Base-by-base conservation (phyloP, 2,888 invertebrate species). In the Eledona agricola region DNA sequence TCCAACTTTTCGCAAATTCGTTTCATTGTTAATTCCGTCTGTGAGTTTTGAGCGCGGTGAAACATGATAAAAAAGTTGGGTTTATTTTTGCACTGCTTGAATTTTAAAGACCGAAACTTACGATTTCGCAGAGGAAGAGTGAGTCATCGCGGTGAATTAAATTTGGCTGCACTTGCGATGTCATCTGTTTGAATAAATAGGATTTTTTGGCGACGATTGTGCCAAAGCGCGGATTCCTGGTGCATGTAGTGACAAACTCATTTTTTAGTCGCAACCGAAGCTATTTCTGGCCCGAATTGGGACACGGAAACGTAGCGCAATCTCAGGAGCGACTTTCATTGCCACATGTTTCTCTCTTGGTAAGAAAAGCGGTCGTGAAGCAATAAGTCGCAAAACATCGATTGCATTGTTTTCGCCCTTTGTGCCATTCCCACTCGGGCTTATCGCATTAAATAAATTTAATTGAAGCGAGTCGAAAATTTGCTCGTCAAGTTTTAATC, bases 21-120 rank as follows among this genome's bases (percentile, higher is more conserved):
- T 55, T 55, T 55, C 55, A 55, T 51, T 55, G 55, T 55, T 55
- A 51, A 51, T 55, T 51, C 51, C 35, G 45, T 38, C 32, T 43
- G 49, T 42, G 51, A 35, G 37, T 3, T 40, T 37, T 25, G 31
- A 12, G 29, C 29, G 11, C 17, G 43, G 35, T 45, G 6, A 35
- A 45, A 29, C 29, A 51, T 40, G 35, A 25, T 20, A 37, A 37
- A 38, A 37, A 28, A 22, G 45, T 43, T 51, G 11, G 23, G 37
- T 37, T 45, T 34, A 50, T 50, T 50, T n/a, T 42, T 50, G 42
- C 34, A 42, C 42, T 7, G 10, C 31, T 32, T 23, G 40, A 49
- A 38, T 32, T 32, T 40, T 23, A 49, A 40, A 38, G 20, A n/a
- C 19, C 17, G 35, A 35, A 45, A 45, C 25, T 43, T 37, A 23